Conservation (phyloP, 2,888 invertebrate species). For the Scaptomyza parva region DNA sequence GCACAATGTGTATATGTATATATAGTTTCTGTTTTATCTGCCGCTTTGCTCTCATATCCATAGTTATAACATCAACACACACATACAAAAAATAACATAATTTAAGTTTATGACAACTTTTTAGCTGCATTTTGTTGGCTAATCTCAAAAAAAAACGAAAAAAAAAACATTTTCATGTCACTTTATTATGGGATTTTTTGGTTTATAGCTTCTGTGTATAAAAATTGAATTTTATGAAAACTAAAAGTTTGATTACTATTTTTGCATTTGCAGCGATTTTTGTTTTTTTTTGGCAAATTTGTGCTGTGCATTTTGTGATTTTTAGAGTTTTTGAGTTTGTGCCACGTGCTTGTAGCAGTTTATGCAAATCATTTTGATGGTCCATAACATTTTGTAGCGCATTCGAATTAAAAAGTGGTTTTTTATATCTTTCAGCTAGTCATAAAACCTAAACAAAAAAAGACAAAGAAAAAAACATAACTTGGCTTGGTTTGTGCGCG, state of each 20-base stretch:
- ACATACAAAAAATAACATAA: conserved; percentile 2
- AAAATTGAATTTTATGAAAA: background rate
- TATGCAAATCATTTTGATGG: conserved; percentile 60
- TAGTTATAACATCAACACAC: background rate
- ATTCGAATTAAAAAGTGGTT: conserved; percentile 54
- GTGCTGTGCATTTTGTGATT: conserved; percentile 23
- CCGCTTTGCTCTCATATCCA: conserved; percentile 13
- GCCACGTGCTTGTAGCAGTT: conserved; percentile 50
- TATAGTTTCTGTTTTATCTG: conserved; percentile 27
- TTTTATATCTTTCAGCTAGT: conserved; percentile 41
- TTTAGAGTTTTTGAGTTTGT: too few relatives aligned
- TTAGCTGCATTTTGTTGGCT: conserved; percentile 3
- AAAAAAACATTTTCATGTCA: background rate
- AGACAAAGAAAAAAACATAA: conserved; percentile 13
- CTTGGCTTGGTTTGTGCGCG: conserved; percentile 29
- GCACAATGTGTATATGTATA: conserved; percentile 30
- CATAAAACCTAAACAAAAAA: too few relatives aligned
- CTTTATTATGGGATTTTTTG: background rate
- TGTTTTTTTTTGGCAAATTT: conserved; percentile 19
- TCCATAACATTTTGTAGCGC: conserved; percentile 49
- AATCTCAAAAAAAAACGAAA: background rate
- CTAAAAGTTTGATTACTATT: conserved; percentile 5
- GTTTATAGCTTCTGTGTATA: background rate
- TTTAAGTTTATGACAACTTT: background rate
- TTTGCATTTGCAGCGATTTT: too few relatives aligned